A percentile compares a stretch with the other conserved stretches of the same genome.
phyloP scores from a whole-genome alignment of 1,140 invertebrate genomes.

The Neelides sp. region DNA sequence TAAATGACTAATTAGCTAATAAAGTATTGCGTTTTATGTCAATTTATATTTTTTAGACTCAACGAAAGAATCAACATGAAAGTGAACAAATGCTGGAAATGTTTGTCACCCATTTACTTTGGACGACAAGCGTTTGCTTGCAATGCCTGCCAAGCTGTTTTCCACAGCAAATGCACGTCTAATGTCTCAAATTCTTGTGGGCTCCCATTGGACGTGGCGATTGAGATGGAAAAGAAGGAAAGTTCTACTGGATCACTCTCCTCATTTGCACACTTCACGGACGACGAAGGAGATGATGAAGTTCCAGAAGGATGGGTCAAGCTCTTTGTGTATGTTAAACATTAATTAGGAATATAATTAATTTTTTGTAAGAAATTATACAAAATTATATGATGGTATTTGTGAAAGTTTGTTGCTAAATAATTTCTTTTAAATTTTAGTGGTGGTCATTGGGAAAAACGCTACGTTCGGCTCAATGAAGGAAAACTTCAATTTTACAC shows the following conservation, averaged over 20 bases:
- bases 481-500: conserved; percentile 3
- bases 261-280: no score
- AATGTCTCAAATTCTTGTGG: conserved; percentile 4
- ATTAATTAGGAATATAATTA: no score
- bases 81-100: conserved; percentile 8
- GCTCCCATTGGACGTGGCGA: conserved; percentile 2
- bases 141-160: neutral
- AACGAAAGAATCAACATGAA: no score
- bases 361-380: no score
- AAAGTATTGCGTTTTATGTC: no score
- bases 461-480: conserved; percentile 1
- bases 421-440: neutral
- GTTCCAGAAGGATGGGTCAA: conserved; percentile 7
- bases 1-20: conserved; percentile 1
- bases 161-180: neutral
- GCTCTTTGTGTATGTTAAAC: neutral
- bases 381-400: no score
- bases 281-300: neutral
- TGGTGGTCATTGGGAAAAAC: neutral
- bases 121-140: neutral
- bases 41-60: no score
- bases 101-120: conserved; percentile 3
- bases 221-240: conserved; percentile 3
- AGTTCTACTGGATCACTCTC: neutral
- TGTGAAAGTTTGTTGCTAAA: no score